These are phyloP conservation scores for Callopanchax toddi DNA, from an alignment of 2,113 vertebrate species.

Conservation along the genomic window DNA sequence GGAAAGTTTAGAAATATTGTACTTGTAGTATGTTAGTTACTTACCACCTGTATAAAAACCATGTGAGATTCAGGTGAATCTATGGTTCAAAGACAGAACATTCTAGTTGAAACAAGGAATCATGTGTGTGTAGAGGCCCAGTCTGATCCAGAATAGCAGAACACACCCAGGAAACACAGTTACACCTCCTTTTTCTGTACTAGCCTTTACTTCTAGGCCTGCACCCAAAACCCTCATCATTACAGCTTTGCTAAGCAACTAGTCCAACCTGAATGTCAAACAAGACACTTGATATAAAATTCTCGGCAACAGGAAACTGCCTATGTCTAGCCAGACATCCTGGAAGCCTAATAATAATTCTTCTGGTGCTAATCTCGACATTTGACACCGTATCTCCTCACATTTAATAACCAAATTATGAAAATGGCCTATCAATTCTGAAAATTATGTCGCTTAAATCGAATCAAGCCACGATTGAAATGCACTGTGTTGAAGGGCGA, in stretches of 20 bases:
- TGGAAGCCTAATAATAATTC: not conserved
- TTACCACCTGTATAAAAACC: not conserved
- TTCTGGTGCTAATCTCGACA: not conserved
- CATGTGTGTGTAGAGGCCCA: constrained; percentile 22
- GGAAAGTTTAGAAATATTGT: not conserved
- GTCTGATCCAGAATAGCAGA: constrained; percentile 39
- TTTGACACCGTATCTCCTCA: constrained; percentile 23
- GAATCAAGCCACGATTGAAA: not conserved
- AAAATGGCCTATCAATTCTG: constrained; percentile 21
- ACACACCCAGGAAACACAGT: constrained; percentile 67
- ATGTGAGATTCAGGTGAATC: not conserved
- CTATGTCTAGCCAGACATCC: not conserved
- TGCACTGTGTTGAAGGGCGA: not conserved
- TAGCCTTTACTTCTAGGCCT: constrained; percentile 45
- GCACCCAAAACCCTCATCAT: constrained; percentile 16
- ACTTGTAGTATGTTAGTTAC: not conserved
- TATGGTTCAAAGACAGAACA: constrained; percentile 13
- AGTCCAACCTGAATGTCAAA: constrained; percentile 44
- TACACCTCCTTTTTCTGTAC: constrained; percentile 11
- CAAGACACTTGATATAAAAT: constrained; percentile 10
- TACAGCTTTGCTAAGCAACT: constrained; percentile 13
- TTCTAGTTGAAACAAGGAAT: constrained; percentile 30
- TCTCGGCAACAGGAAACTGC: not conserved
- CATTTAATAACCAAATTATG: constrained; percentile 21
- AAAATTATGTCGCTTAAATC: not conserved